Conservation (phyloP, 2,888 invertebrate species). For the Drosophila algonquin region DNA sequence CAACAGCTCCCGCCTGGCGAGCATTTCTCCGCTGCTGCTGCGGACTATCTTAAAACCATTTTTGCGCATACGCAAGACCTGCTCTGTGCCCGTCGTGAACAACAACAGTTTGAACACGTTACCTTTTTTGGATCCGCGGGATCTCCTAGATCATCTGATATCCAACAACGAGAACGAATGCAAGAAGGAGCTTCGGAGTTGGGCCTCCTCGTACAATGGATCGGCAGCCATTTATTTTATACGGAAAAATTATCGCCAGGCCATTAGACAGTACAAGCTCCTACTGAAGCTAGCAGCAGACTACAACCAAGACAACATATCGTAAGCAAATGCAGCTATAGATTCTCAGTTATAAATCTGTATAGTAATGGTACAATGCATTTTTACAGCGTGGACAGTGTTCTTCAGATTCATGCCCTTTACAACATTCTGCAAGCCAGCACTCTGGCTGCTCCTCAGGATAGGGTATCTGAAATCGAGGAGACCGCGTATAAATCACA, state of each 20-base stretch:
- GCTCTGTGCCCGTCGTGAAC: constrained; percentile 86
- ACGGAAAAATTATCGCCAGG: constrained; percentile 84
- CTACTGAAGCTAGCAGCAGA: constrained; percentile 85
- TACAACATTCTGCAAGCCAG: constrained; percentile 87
- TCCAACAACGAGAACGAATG: constrained; percentile 86
- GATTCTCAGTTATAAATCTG: neutral
- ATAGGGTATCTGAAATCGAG: constrained; percentile 9
- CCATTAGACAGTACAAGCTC: constrained; percentile 87
- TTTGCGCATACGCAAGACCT: constrained; percentile 88
- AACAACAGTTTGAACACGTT: constrained; percentile 47
- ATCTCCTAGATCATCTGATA: constrained; percentile 88
- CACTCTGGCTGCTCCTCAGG: constrained; percentile 14
- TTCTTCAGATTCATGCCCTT: constrained; percentile 88
- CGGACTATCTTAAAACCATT: constrained; percentile 86
- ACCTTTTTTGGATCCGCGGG: constrained; percentile 86
- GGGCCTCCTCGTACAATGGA: constrained; percentile 88
- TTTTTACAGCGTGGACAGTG: constrained; percentile 85
- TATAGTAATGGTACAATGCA: too few species aligned
- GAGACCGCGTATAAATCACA: constrained; percentile 76
- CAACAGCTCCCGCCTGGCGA: constrained; percentile 75
- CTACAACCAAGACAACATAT: constrained; percentile 70
- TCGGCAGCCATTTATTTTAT: constrained; percentile 88
- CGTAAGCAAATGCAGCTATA: constrained; percentile 57
- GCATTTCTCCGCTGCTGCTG: constrained; percentile 84
- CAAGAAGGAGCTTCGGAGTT: constrained; percentile 87